Base-by-base conservation (phyloP, 2,888 invertebrate genomes). In the Erebia aethiops region DNA sequence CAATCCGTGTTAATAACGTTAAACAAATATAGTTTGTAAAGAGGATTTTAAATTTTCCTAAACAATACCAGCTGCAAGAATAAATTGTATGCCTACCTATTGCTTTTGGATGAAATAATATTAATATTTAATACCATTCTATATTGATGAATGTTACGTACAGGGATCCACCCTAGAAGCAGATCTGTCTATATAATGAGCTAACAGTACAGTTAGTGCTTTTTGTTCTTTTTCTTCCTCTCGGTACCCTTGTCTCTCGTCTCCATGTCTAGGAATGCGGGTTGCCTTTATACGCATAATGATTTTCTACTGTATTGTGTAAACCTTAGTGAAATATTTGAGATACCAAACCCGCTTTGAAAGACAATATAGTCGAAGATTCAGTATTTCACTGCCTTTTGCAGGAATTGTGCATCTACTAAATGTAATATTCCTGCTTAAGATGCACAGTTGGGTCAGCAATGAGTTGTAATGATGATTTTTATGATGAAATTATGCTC, bases 341-440 rank as follows among this genome's bases (percentile, higher is more conserved):
- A 41, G 52, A 65, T 65, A 41, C 65, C 65, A 43, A 54, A 49
- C 16, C 10, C 13, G 43, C 65, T 65, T 65, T 56, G 56, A 56
- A 56, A 65, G 18, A 54, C 43, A 35, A 43, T 65, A 52, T 64
- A 26, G n/a, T 46, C 46, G 11, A 49, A n/a, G 26, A 16, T 52
- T 26, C 21, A 21, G n/a, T 18, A 21, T 21, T 46, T 43, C 56
- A 18, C 21, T 54, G 5, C 10, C n/a, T 14, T 18, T 51, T 14
- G 51, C 51, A n/a, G 51, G n/a, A 51, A 35, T 35, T 3, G 0
- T n/a, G n/a, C n/a, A n/a, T n/a, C n/a, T 26, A 4, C 26, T 26
- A 26, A 26, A 4, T 26, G 21, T 2, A 21, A 21, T 2, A 2
- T 21, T n/a, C n/a, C n/a, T n/a, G n/a, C n/a, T n/a, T n/a, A n/a